Conservation (phyloP, 53 echinoderm and acorn worm species). For the Echinarachnius parma region DNA sequence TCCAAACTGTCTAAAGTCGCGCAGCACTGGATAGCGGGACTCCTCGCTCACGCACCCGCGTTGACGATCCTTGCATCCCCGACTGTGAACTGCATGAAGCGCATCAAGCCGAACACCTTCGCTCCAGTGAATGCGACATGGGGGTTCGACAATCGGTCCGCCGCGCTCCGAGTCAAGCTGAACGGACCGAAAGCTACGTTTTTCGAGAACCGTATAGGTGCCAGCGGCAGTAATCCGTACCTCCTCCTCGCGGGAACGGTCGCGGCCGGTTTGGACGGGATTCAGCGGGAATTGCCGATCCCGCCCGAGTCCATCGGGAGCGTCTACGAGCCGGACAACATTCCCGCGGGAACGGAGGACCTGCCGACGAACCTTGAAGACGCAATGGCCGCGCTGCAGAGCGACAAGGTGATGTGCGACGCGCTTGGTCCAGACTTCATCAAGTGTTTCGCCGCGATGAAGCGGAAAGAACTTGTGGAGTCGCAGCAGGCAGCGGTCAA, state of each 20-base stretch:
- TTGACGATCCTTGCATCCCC: constrained; percentile 51
- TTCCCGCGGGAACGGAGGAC: constrained; percentile 37
- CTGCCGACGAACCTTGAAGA: constrained; percentile 52
- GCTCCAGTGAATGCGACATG: constrained; percentile 58
- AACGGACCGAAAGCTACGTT: constrained; percentile 53
- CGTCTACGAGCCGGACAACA: constrained; percentile 42
- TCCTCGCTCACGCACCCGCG: constrained; percentile 55
- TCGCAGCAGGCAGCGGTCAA: constrained; percentile 23
- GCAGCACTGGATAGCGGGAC: constrained; percentile 62
- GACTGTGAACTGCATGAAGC: constrained; percentile 57
- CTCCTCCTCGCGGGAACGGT: constrained; percentile 67
- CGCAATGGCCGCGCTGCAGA: constrained; percentile 56
- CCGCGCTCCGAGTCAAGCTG: constrained; percentile 45
- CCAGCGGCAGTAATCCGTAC: constrained; percentile 73
- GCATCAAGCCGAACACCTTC: constrained; percentile 55
- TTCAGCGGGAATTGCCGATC: constrained; percentile 57
- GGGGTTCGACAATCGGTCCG: constrained; percentile 62
- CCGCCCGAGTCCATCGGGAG: constrained; percentile 29
- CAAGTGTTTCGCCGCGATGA: constrained; percentile 60
- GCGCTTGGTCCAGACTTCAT: constrained; percentile 73
- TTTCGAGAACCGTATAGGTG: constrained; percentile 58
- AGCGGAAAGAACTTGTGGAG: constrained; percentile 57
- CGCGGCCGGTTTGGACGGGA: constrained; percentile 80
- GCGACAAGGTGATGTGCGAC: constrained; percentile 54
- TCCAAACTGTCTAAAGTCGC: constrained; percentile 39